Evolutionary conservation across 2,113 vertebrate genomes (phyloP), one percentile per base, ranked within the genome.

Genomic region (Ophthalmotilapia sp.): DNA sequence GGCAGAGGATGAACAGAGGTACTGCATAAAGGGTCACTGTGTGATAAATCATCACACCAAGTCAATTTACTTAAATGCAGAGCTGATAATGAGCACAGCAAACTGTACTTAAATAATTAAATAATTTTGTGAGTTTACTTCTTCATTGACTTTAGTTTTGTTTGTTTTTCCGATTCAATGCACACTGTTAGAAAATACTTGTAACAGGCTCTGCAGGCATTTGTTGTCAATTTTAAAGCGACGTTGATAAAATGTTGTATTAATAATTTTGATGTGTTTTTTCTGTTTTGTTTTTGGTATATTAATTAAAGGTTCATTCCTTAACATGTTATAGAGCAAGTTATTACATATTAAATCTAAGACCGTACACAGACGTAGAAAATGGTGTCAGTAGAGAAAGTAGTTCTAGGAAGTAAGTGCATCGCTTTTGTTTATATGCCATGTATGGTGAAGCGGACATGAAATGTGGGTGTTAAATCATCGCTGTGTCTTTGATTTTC

Each of bases 301-400:
- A 53, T 53, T 53, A 53, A 53, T 53, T 53, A 53, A 53, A n/a
- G 19, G 19, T n/a, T 53, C 19, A n/a, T n/a, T 10, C 49, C 17
- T 53, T 10, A 53, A 53, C 19, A 53, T 0, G 49, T 53, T n/a
- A 6, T 53, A 53, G 49, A 53, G 19, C 49, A 53, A 53, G 49
- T 3, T 53, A 53, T 53, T 53, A 53, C 49, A 53, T 53, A n/a
- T 53, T 53, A 0, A 53, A 53, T 53, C 49, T 53, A n/a, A n/a
- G 0, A 53, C 49, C 5, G 3, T n/a, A 53, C 9, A 9, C 51
- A 53, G 49, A 53, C 3, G 0, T 53, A 53, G 51, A 21, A 53
- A 53, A 53, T 53, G 51, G 19, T 53, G 19, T 53, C 19, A 53
- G 51, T 53, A 53, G 51, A 53, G 19, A 53, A 53, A 21, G 19